These are phyloP conservation scores for Oryzias celebensis DNA, from an alignment of 2,113 vertebrate species.

Conservation along the genomic window DNA sequence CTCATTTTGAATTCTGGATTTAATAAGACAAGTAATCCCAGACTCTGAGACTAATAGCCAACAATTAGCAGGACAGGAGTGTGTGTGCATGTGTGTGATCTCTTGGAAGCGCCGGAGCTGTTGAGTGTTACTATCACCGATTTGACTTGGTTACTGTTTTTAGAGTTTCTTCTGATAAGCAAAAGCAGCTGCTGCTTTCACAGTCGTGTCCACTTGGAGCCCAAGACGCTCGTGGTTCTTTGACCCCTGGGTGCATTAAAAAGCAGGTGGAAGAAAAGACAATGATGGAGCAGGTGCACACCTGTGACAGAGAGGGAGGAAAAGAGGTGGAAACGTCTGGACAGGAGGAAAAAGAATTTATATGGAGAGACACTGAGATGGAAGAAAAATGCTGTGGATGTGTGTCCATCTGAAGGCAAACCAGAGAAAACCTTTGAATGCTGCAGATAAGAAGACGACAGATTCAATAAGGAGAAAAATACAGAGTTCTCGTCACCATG, in stretches of 20 bases:
- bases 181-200: slow-evolving; percentile 66
- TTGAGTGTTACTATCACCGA: slow-evolving; percentile 59
- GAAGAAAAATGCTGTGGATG: not conserved
- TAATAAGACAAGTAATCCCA: slow-evolving; percentile 83
- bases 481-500: not conserved
- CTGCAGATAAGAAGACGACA: slow-evolving; percentile 5
- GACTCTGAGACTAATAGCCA: slow-evolving; percentile 78
- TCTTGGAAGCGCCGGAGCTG: slow-evolving; percentile 45
- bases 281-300: slow-evolving; percentile 45
- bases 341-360: not conserved
- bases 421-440: slow-evolving; percentile 10
- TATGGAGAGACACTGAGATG: slow-evolving; percentile 6
- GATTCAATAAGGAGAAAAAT: slow-evolving; percentile 5
- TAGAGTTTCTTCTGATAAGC: slow-evolving; percentile 40
- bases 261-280: slow-evolving; percentile 34
- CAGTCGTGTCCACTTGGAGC: slow-evolving; percentile 23
- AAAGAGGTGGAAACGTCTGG: slow-evolving; percentile 48
- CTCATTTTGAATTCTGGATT: slow-evolving; percentile 84
- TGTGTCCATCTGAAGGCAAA: slow-evolving; percentile 31
- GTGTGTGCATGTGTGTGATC: slow-evolving; percentile 35
- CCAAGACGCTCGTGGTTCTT: slow-evolving; percentile 34
- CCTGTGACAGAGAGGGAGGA: slow-evolving; percentile 16
- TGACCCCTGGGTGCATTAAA: slow-evolving; percentile 17
- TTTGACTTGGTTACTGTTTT: slow-evolving; percentile 11
- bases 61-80: slow-evolving; percentile 71